Base-by-base conservation (phyloP, 2,888 invertebrate genomes). In the Pristionchus mayeri region DNA sequence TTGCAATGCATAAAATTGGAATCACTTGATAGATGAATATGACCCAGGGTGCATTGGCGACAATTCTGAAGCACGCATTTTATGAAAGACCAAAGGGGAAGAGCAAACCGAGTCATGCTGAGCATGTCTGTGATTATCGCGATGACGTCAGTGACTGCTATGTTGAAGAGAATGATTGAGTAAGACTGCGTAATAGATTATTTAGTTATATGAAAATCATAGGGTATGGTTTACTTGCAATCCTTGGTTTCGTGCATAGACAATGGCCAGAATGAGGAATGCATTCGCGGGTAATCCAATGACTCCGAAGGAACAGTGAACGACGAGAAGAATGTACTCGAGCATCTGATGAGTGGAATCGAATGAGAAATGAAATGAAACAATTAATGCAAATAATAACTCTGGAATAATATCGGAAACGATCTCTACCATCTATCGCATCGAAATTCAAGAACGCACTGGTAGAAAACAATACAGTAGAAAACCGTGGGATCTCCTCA, bases 101-200 rank as follows among this genome's bases (percentile, higher is more conserved):
- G 54, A 6, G 30, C 24, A 11, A 44, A 71, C 71, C 71, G 27
- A 0, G 71, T 44, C 40, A 71, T 71, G 2, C 40, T 40, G 9
- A 71, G 24, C 71, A 71, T 71, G 40, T 71, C 71, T n/a, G 71
- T 71, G 24, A 71, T 71, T 24, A 71, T 71, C 24, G 40, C 71
- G 13, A 71, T 40, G 13, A 71, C 71, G 44, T 71, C 71, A 13
- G 71, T 71, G 9, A 71, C 37, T n/a, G 71, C 71, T 4, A 71
- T 71, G 40, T 71, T 71, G 40, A 71, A 24, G 40, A 71, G 71
- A n/a, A 71, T 71, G n/a, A 71, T 21, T 4, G 71, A 71, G 40
- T 71, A 71, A 16, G 71, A 40, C 71, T 44, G 44, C 21, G 40
- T 7, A 21, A 63, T 3, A 13, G 1, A 44, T 54, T 21, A 71